Evolutionary conservation across 2,888 invertebrate species (phyloP).

Genomic region (Carpatolechia fugitivella): DNA sequence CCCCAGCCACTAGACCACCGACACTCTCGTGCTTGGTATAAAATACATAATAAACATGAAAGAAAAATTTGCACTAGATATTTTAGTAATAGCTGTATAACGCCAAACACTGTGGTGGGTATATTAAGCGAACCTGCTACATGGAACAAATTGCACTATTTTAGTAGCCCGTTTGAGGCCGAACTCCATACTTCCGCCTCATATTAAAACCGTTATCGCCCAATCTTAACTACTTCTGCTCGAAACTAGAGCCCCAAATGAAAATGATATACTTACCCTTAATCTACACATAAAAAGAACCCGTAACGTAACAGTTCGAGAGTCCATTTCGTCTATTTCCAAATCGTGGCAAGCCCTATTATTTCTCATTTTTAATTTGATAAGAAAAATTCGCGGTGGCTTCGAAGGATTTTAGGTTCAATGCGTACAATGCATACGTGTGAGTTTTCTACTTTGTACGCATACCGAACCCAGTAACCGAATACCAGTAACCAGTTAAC

Average conservation of each 20-base stretch:
- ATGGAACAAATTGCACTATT: slow-evolving; percentile 61
- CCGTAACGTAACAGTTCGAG: slow-evolving; percentile 35
- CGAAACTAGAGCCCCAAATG: slow-evolving; percentile 67
- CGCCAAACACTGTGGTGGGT: too few species aligned
- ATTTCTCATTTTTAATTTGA: slow-evolving; percentile 74
- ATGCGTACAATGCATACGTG: neutral
- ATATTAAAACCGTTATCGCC: slow-evolving; percentile 75
- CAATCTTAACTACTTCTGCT: slow-evolving; percentile 75
- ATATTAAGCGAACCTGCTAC: neutral
- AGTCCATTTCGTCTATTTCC: slow-evolving; percentile 31
- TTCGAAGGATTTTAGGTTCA: slow-evolving; percentile 13
- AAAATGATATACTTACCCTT: slow-evolving; percentile 67
- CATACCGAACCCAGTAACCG: neutral
- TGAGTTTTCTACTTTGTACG: neutral
- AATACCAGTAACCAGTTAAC: neutral
- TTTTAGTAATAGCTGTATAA: too few species aligned
- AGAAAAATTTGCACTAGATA: too few species aligned
- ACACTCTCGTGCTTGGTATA: too few species aligned
- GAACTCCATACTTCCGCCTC: slow-evolving; percentile 66
- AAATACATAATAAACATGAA: too few species aligned
- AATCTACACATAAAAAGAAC: slow-evolving; percentile 39
- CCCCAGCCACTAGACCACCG: too few species aligned
- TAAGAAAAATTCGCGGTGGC: slow-evolving; percentile 50
- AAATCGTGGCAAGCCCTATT: slow-evolving; percentile 36
- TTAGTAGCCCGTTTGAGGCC: slow-evolving; percentile 48